Base-by-base conservation (phyloP, 2,797 vertebrate species). In the Tangara arthus region DNA sequence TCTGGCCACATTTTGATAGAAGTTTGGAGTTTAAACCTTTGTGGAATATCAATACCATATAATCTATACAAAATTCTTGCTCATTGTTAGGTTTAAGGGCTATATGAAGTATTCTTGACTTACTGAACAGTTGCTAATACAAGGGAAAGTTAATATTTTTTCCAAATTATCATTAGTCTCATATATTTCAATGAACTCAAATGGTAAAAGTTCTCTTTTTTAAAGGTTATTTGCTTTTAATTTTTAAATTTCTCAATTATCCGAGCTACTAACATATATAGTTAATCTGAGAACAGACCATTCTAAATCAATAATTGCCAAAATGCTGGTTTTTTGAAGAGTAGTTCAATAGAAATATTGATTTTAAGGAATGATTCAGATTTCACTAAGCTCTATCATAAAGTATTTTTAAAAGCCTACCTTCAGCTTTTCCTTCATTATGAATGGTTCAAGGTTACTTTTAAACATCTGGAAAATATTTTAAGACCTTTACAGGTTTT, bases 181-280 rank as follows among this genome's bases (percentile, higher is more conserved):
- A 42, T n/a, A 9, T 32, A 59, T 77, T 75, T 90, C 6, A 49
- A 20, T 63, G 4, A 87, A 52, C 3, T 28, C 2, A n/a, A 60
- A 55, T 35, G 5, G 15, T 42, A 50, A 79, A 60, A 49, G 16
- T 13, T 42, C 7, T 5, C 6, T 37, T 56, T 35, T 34, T 53
- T 26, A 6, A 22, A 8, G 0, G 1, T 1, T 13, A 30, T 60
- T 59, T 39, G 1, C 1, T 72, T 57, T 82, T 59, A 28, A 27
- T 82, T 72, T 59, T 91, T 35, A 44, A 64, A 30, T 53, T 34
- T 12, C 11, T 68, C 5, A n/a, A 7, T 80, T 30, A 60, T 27
- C 32, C 26, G 4, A 42, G 17, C 26, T 71, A 56, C 59, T 60
- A 63, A 35, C 47, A 63, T 19, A 11, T 20, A 53, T 37, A 60